A percentile compares a stretch with the other conserved stretches of the same genome.
phyloP scores from a whole-genome alignment of 2,113 vertebrate genomes.

The Clarias gariepinus region DNA sequence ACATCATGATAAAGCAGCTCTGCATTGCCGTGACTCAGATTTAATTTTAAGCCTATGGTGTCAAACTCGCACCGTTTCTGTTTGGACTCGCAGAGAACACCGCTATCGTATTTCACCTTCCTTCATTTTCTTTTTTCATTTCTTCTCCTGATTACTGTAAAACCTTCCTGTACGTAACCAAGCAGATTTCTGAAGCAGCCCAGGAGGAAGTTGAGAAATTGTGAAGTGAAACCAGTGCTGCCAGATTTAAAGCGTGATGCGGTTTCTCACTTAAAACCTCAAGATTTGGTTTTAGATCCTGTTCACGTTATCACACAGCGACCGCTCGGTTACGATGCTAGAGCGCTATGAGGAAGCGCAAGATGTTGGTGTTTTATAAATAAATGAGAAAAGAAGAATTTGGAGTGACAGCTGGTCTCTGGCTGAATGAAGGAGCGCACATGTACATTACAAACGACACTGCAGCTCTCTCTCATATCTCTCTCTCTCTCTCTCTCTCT shows the following conservation, averaged over 20 bases:
- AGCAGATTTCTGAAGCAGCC: neutral
- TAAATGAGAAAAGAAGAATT: neutral
- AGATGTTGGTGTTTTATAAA: neutral
- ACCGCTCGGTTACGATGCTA: too few species aligned
- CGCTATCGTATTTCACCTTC: neutral
- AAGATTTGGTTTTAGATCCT: neutral
- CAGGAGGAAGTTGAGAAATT: constrained; percentile 21
- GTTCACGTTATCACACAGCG: neutral
- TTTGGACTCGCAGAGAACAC: neutral
- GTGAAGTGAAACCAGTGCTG: constrained; percentile 27
- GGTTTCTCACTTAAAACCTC: neutral
- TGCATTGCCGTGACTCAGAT: neutral
- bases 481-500: constrained; percentile 2
- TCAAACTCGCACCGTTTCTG: neutral
- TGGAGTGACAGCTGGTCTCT: neutral
- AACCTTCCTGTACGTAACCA: neutral
- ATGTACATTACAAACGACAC: neutral
- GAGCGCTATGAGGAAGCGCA: neutral
- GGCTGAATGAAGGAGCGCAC: neutral
- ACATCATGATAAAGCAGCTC: neutral
- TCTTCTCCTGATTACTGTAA: neutral
- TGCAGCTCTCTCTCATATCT: constrained; percentile 9
- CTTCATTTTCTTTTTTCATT: neutral
- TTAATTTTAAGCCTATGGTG: neutral
- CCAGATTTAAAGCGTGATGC: neutral